A percentile compares a stretch with the other conserved stretches of the same genome.
phyloP scores from a whole-genome alignment of 2,113 vertebrate species.

The Paracanthobrama guichenoti region DNA sequence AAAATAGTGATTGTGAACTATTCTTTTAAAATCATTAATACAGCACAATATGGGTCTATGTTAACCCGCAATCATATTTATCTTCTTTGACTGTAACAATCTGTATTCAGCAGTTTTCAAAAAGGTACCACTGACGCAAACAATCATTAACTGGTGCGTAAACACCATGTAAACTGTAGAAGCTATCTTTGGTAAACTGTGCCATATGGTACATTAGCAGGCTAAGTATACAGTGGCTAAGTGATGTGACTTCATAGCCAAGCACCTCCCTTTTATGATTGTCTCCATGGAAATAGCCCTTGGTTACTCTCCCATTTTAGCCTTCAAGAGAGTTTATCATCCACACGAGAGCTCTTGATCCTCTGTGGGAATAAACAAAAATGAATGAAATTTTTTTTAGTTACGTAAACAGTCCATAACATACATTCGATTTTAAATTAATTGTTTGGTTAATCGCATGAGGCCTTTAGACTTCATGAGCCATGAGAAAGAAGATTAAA shows the following conservation, averaged over 20 bases:
- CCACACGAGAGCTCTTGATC: neutral
- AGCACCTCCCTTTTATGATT: neutral
- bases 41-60: neutral
- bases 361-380: neutral
- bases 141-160: neutral
- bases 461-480: neutral
- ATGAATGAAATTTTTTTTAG: neutral
- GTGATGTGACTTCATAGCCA: neutral
- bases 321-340: neutral
- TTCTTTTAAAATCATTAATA: neutral
- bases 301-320: conserved; percentile 24
- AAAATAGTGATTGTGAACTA: neutral
- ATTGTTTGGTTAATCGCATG: neutral
- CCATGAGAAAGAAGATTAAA: neutral
- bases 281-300: conserved; percentile 1
- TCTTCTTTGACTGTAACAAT: neutral
- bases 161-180: neutral
- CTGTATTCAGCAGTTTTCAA: neutral
- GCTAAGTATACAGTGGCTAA: conserved; percentile 17
- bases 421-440: neutral
- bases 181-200: conserved; percentile 16
- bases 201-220: conserved; percentile 17
- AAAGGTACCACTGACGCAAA: neutral
- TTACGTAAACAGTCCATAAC: neutral
- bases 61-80: neutral